phyloP scores from a whole-genome alignment of 37 sponge, comb jelly and placozoan species.

The Oscarella lobularis region DNA sequence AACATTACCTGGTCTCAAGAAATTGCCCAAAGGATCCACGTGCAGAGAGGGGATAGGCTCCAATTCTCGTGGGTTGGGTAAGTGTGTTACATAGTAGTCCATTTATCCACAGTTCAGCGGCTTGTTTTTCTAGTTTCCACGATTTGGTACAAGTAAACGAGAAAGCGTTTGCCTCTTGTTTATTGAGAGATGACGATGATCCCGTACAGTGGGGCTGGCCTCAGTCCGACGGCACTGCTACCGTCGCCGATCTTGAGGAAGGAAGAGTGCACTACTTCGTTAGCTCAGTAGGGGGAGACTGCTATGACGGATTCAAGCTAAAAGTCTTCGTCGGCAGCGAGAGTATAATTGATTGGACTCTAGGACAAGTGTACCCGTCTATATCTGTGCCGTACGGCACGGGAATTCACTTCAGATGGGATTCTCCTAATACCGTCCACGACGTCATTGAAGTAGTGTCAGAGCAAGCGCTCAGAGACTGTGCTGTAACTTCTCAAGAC shows the following conservation, averaged over 20 bases:
- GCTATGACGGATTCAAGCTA: slow-evolving; percentile 30
- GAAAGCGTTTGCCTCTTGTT: not conserved
- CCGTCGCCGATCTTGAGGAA: not conserved
- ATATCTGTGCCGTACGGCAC: slow-evolving; percentile 31
- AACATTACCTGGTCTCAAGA: not conserved
- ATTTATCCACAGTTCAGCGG: not conserved
- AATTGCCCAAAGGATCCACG: not conserved
- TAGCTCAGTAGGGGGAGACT: slow-evolving; percentile 33
- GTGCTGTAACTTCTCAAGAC: slow-evolving; percentile 12
- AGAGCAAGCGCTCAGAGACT: not conserved
- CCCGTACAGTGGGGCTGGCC: not conserved
- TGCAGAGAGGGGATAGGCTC: not conserved
- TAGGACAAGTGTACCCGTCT: slow-evolving; percentile 21
- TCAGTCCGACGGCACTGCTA: not conserved
- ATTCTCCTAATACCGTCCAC: slow-evolving; percentile 17
- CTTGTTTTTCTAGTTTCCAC: not conserved
- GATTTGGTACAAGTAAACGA: not conserved
- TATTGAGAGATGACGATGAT: not conserved
- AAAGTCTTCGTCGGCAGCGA: slow-evolving; percentile 33
- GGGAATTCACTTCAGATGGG: slow-evolving; percentile 48
- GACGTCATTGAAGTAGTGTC: slow-evolving; percentile 40
- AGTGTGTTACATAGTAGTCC: not conserved
- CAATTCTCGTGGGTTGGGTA: not conserved
- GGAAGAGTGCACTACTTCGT: slow-evolving; percentile 49
- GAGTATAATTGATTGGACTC: slow-evolving; percentile 26